Evolutionary conservation across 2,113 vertebrate genomes (phyloP).

Genomic region (Cyanoliseus patagonus): DNA sequence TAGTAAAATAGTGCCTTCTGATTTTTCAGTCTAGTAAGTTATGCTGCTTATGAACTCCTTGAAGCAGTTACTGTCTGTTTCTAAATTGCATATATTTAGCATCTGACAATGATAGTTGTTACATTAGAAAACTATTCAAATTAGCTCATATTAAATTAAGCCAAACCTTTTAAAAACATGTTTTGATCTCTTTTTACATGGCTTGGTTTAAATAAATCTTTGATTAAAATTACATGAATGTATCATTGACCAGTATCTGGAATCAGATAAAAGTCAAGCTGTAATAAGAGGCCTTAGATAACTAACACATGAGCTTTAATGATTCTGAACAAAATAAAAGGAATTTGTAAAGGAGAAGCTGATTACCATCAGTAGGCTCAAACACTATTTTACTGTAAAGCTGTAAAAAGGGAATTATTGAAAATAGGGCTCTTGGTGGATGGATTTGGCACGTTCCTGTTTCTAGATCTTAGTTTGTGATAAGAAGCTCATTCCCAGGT

Average conservation of each 20-base stretch:
- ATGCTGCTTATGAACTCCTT: background rate
- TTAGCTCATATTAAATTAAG: constrained; percentile 65
- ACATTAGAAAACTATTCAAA: constrained; percentile 52
- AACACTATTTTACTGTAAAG: constrained; percentile 85
- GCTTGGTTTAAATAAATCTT: constrained; percentile 65
- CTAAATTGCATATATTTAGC: constrained; percentile 21
- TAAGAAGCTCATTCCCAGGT: constrained; percentile 79
- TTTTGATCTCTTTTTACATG: constrained; percentile 59
- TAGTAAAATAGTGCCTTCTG: background rate
- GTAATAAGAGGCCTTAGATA: constrained; percentile 89
- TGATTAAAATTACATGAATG: constrained; percentile 83
- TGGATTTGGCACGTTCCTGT: constrained; percentile 77
- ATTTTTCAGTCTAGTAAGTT: background rate
- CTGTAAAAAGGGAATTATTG: constrained; percentile 84
- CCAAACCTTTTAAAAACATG: constrained; percentile 64
- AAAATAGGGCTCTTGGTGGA: constrained; percentile 73
- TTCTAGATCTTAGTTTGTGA: constrained; percentile 78
- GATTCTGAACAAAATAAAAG: constrained; percentile 88
- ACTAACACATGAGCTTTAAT: constrained; percentile 83
- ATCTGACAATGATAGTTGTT: constrained; percentile 30
- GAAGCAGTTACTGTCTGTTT: background rate
- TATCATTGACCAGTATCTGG: constrained; percentile 83
- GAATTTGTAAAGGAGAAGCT: constrained; percentile 85
- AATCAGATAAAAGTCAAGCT: constrained; percentile 88
- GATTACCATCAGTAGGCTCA: constrained; percentile 84